A percentile compares a stretch with the other conserved stretches of the same genome.
These are phyloP conservation scores for Chiridota heheva DNA, from an alignment of 35 echinoderm and acorn worm species.

Conservation along the genomic window DNA sequence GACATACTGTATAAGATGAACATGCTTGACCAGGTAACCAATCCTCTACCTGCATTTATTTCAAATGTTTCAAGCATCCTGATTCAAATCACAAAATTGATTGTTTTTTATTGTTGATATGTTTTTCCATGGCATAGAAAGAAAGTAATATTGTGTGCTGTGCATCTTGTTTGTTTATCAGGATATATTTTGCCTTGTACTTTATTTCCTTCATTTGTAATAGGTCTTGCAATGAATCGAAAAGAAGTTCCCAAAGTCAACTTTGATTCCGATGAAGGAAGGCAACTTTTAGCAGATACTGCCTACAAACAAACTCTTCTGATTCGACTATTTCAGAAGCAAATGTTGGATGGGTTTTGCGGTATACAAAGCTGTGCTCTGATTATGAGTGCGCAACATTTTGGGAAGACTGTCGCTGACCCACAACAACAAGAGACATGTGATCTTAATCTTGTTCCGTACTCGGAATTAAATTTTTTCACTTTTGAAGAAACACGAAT, in stretches of 20 bases:
- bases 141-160: not conserved
- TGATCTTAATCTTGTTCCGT: constrained; percentile 17
- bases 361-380: not conserved
- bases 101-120: too few species aligned
- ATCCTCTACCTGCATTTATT: too few species aligned
- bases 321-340: not conserved
- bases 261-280: not conserved
- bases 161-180: not conserved
- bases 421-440: too few species aligned
- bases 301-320: not conserved
- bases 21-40: too few species aligned
- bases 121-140: too few species aligned
- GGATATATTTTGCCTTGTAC: not conserved
- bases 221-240: not conserved
- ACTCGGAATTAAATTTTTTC: constrained; percentile 65
- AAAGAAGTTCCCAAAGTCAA: constrained; percentile 9
- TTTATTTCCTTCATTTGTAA: not conserved
- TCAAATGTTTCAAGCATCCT: too few species aligned
- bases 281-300: not conserved
- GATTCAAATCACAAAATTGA: too few species aligned
- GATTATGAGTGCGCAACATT: not conserved
- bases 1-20: too few species aligned
- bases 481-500: constrained; percentile 51
- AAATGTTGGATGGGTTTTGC: not conserved
- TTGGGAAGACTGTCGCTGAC: not conserved